These are phyloP conservation scores for Episyrphus balteatus DNA, from an alignment of 1,140 invertebrate genomes.

Conservation along the genomic window DNA sequence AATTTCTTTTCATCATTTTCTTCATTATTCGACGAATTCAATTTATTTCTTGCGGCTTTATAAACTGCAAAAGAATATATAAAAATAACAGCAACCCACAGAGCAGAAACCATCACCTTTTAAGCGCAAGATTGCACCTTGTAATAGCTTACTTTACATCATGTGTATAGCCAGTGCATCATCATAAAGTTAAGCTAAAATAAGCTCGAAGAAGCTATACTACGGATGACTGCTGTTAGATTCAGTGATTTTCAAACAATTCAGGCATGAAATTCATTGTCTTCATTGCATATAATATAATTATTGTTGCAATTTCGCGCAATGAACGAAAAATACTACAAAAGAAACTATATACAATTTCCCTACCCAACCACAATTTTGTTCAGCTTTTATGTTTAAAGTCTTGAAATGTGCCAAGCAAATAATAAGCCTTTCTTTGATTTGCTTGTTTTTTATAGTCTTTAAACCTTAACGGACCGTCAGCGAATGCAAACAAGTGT, in stretches of 20 bases:
- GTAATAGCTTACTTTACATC: background rate
- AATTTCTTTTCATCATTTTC: no score
- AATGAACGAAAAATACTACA: background rate
- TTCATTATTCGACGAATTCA: no score
- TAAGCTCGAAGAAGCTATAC: background rate
- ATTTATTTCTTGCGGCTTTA: no score
- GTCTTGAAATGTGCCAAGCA: background rate
- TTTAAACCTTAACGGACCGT: background rate
- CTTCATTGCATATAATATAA: background rate
- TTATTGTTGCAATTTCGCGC: no score
- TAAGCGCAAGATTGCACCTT: no score
- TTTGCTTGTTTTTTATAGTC: background rate
- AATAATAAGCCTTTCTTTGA: background rate
- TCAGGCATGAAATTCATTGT: background rate
- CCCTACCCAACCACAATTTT: background rate
- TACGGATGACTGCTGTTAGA: no score
- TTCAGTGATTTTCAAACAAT: background rate
- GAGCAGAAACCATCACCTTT: background rate
- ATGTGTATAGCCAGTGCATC: background rate
- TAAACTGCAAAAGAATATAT: no score
- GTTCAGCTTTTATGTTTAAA: background rate
- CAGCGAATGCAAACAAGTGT: conserved; percentile 12
- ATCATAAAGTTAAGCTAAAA: background rate
- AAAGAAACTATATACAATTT: background rate
- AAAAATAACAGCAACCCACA: background rate